Conservation (phyloP, 2,888 invertebrate species). For the Limnephilus rhombicus region DNA sequence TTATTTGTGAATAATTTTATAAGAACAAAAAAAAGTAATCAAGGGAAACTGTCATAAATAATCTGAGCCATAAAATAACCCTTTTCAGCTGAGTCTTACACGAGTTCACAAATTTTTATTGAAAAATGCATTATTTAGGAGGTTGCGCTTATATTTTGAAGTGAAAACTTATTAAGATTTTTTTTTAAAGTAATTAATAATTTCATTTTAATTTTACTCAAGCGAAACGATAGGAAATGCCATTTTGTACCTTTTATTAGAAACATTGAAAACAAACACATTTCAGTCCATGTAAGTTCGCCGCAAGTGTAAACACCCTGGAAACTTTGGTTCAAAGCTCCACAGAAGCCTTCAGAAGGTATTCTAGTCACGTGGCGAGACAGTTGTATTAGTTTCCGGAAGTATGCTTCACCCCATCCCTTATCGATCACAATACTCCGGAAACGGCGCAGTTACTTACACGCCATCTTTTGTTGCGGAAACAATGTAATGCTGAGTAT, state of each 20-base stretch:
- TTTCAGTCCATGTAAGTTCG: not conserved
- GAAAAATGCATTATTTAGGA: too few species aligned
- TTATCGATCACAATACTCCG: slow-evolving; percentile 24
- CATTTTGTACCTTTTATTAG: not conserved
- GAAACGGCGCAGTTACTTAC: slow-evolving; percentile 21
- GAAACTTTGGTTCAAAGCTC: slow-evolving; percentile 20
- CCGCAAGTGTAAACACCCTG: slow-evolving; percentile 4
- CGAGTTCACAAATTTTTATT: too few species aligned
- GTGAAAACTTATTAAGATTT: too few species aligned
- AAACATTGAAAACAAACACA: slow-evolving; percentile 5
- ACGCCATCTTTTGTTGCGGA: slow-evolving; percentile 20
- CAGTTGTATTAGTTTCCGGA: slow-evolving; percentile 25
- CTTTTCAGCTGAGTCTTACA: too few species aligned
- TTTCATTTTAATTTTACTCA: too few species aligned
- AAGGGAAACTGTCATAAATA: too few species aligned
- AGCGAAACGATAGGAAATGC: not conserved
- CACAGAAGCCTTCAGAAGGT: slow-evolving; percentile 2
- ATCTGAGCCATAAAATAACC: too few species aligned
- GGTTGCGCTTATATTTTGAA: too few species aligned
- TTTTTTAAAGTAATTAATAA: too few species aligned
- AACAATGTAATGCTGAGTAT: not conserved
- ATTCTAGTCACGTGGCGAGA: slow-evolving; percentile 26
- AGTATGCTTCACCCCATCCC: not conserved
- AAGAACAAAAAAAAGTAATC: too few species aligned
- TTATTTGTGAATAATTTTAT: too few species aligned